A percentile compares a stretch with the other conserved stretches of the same genome.
phyloP scores from a whole-genome alignment of 1,140 invertebrate genomes.

The Drosophila simulans region DNA sequence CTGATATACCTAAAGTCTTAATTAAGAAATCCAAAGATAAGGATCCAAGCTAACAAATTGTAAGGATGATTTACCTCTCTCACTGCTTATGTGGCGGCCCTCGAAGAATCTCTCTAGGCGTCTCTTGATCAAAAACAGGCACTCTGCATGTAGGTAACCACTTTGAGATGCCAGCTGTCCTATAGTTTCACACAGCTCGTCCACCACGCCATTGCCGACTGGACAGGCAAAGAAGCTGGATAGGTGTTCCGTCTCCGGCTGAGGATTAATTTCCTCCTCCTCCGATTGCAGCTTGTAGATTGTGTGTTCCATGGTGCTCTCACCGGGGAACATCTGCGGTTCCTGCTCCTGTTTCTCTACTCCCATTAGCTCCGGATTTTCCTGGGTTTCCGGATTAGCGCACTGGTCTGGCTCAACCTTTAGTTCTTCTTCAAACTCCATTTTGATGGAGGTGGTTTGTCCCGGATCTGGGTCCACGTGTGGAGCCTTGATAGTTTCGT shows the following conservation, averaged over 20 bases:
- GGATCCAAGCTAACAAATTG: background rate
- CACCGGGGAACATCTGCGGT: slow-evolving; percentile 32
- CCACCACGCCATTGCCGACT: slow-evolving; percentile 52
- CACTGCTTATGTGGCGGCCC: slow-evolving; percentile 54
- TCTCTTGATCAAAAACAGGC: slow-evolving; percentile 67
- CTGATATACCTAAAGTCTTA: slow-evolving; percentile 76
- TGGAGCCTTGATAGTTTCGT: slow-evolving; percentile 70
- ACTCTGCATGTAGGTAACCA: slow-evolving; percentile 77
- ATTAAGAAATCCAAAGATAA: background rate
- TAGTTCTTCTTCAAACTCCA: slow-evolving; percentile 51
- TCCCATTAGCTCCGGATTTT: slow-evolving; percentile 11
- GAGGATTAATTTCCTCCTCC: slow-evolving; percentile 41
- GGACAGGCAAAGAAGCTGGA: slow-evolving; percentile 74
- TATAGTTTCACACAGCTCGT: slow-evolving; percentile 76
- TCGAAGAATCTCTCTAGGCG: slow-evolving; percentile 74
- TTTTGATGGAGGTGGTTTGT: slow-evolving; percentile 32
- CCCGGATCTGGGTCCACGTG: slow-evolving; percentile 2
- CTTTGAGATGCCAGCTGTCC: slow-evolving; percentile 68
- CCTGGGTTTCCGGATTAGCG: slow-evolving; percentile 15
- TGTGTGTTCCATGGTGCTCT: slow-evolving; percentile 43
- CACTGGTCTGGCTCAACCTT: slow-evolving; percentile 50
- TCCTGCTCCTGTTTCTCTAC: slow-evolving; percentile 24
- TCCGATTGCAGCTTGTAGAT: slow-evolving; percentile 64
- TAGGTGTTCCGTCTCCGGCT: slow-evolving; percentile 41
- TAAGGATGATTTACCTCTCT: slow-evolving; percentile 43